These are phyloP conservation scores for Bungarus multicinctus DNA, from an alignment of 2,113 vertebrate genomes.

Conservation along the genomic window DNA sequence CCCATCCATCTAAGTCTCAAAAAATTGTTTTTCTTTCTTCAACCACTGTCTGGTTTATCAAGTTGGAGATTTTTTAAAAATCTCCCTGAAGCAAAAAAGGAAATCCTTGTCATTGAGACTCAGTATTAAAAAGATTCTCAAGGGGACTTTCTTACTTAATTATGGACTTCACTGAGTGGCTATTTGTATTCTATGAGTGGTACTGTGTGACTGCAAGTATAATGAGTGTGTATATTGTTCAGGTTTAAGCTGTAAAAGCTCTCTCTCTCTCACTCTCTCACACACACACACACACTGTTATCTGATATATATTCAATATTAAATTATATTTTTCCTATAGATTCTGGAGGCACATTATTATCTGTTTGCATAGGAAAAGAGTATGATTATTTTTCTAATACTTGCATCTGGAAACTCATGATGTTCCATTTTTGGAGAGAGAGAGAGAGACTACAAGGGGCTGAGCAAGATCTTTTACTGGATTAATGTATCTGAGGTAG, in stretches of 20 bases:
- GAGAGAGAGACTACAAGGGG: background rate
- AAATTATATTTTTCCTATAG: background rate
- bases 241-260: background rate
- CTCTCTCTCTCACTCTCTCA: background rate
- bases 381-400: background rate
- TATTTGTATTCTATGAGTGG: constrained; percentile 13
- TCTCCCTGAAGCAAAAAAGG: background rate
- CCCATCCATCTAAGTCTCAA: constrained; percentile 19
- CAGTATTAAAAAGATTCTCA: constrained; percentile 25
- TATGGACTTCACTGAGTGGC: background rate
- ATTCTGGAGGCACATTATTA: background rate
- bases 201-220: background rate
- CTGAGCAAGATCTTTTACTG: background rate
- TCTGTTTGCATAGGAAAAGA: background rate
- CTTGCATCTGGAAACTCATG: background rate
- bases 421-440: background rate
- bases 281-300: background rate
- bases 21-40: background rate
- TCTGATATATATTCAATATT: background rate
- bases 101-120: constrained; percentile 23
- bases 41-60: background rate
- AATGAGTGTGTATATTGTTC: background rate
- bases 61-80: constrained; percentile 6
- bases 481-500: background rate
- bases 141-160: constrained; percentile 10